These are phyloP conservation scores for Aphodius sticticus DNA, from an alignment of 2,888 invertebrate genomes.

Conservation along the genomic window DNA sequence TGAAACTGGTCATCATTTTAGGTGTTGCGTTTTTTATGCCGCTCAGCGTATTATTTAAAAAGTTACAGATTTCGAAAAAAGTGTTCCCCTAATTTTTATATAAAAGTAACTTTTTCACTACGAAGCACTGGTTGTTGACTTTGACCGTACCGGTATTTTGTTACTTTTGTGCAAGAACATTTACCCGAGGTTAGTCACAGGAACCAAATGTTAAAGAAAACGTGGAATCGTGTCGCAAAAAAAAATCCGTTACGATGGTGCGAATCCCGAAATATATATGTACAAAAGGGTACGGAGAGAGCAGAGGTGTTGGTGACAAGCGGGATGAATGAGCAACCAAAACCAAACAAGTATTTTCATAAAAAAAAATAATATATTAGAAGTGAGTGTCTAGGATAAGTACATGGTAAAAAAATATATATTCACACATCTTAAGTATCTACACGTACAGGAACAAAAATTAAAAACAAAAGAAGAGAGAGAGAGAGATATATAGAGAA, in stretches of 20 bases:
- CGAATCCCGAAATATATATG: neutral
- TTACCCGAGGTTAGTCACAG: neutral
- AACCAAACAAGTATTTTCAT: conserved; percentile 46
- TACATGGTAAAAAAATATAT: conserved; percentile 40
- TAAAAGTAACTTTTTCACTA: too few relatives aligned
- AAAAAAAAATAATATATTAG: conserved; percentile 47
- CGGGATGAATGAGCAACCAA: conserved; percentile 44
- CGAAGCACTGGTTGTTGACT: too few relatives aligned
- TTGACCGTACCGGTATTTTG: neutral
- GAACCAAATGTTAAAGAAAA: neutral
- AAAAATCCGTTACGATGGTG: too few relatives aligned
- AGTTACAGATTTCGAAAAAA: too few relatives aligned
- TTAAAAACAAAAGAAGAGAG: neutral
- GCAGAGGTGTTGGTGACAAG: conserved; percentile 27
- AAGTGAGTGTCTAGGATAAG: conserved; percentile 31
- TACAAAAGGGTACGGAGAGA: conserved; percentile 20
- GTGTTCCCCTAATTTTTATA: too few relatives aligned
- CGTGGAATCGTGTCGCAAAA: too few relatives aligned
- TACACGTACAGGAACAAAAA: conserved; percentile 12
- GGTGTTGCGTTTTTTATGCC: too few relatives aligned
- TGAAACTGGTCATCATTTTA: too few relatives aligned
- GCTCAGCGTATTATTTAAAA: too few relatives aligned
- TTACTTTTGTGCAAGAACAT: neutral
- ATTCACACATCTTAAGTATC: conserved; percentile 14
- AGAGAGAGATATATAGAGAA: conserved; percentile 27